A percentile compares a stretch with the other conserved stretches of the same genome.
Evolutionary conservation across 2,113 vertebrate genomes (phyloP).

Genomic region (Zosterops lateralis): DNA sequence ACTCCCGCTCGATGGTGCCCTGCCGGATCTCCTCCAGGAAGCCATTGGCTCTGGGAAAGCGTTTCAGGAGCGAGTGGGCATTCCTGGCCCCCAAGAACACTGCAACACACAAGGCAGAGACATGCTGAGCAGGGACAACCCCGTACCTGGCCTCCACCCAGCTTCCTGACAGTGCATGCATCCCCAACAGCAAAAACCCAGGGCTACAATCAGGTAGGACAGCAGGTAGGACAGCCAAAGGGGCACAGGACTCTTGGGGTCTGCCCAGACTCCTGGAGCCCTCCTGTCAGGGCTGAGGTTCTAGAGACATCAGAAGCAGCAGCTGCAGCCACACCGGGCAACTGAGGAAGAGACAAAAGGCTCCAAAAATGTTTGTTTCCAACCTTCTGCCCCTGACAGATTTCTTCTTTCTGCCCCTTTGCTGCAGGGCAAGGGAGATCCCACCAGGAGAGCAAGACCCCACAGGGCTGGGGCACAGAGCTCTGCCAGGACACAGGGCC

Average conservation of each 20-base stretch:
- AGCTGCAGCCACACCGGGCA: background rate
- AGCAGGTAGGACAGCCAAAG: background rate
- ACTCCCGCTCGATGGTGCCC: conserved; percentile 85
- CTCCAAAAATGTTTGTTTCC: background rate
- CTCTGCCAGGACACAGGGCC: background rate
- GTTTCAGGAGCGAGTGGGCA: conserved; percentile 81
- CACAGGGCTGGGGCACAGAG: background rate
- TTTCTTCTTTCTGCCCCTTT: background rate
- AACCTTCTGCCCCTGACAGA: background rate
- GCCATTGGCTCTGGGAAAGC: conserved; percentile 82
- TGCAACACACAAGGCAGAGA: conserved; percentile 59
- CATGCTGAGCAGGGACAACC: background rate
- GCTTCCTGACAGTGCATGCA: background rate
- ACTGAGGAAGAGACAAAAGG: background rate
- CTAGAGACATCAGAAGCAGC: accelerated
- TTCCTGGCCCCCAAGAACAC: conserved; percentile 82
- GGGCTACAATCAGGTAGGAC: background rate
- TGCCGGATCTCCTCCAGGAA: conserved; percentile 86
- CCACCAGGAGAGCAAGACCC: background rate
- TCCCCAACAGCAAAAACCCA: background rate
- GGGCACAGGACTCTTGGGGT: background rate
- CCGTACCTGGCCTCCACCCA: background rate
- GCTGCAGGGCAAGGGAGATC: background rate
- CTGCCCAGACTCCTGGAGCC: background rate
- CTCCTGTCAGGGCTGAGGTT: background rate